Percentiles rank a stretch among this genome's conserved stretches.
Evolutionary conservation across 1,140 invertebrate species (phyloP).

Genomic region (Aphidius ervi): DNA sequence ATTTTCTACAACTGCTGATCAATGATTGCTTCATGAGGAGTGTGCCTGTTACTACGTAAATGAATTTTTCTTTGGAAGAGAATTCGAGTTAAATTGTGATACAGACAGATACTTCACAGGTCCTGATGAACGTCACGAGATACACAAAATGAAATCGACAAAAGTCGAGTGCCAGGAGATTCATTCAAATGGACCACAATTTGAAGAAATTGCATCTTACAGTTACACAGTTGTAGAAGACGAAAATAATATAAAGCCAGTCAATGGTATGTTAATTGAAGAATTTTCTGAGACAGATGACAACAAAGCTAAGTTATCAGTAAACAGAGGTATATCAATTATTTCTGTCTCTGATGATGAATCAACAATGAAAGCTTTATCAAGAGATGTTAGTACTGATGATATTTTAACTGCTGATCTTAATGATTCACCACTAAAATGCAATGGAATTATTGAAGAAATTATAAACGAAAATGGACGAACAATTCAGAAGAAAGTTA

Average conservation of each 20-base stretch:
- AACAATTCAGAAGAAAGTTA: conserved; percentile 30
- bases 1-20: too few relatives aligned
- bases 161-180: conserved; percentile 58
- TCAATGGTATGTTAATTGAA: conserved; percentile 56
- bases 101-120: conserved; percentile 50
- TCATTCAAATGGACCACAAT: conserved; percentile 50
- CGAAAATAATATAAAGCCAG: conserved; percentile 31
- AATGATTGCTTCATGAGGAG: conserved; percentile 1
- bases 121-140: conserved; percentile 62
- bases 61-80: background rate
- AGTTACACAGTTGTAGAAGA: conserved; percentile 51
- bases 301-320: conserved; percentile 45
- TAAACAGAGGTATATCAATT: conserved; percentile 60
- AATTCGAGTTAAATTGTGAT: conserved; percentile 10
- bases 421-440: conserved; percentile 30
- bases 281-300: conserved; percentile 58
- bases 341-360: conserved; percentile 65
- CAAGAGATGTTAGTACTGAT: conserved; percentile 58
- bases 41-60: conserved; percentile 8
- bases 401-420: conserved; percentile 44
- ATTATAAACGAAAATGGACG: conserved; percentile 30
- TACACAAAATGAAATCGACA: conserved; percentile 63
- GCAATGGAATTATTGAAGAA: conserved; percentile 34
- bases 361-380: conserved; percentile 56
- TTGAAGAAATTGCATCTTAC: conserved; percentile 62